Base-by-base conservation (phyloP, 1,140 invertebrate genomes). In the Onthophagus taurus region DNA sequence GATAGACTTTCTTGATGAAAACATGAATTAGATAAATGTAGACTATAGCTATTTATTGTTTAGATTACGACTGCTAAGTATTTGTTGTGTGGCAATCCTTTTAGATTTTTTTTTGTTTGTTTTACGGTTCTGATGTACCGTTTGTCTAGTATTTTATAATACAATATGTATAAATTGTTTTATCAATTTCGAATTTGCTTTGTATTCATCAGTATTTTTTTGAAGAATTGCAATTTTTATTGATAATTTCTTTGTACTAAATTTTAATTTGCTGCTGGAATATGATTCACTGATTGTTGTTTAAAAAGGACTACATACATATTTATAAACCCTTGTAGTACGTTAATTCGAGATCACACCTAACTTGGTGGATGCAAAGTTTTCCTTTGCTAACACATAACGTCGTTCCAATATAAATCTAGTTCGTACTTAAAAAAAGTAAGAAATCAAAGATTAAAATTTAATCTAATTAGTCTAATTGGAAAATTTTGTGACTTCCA, bases 271-370 rank as follows among this genome's bases (percentile, higher is more conserved):
- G n/a, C n/a, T n/a, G n/a, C n/a, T n/a, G 44, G 31, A 31, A 31
- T 45, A 38, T 45, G 45, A 26, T 6, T 33, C 6, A 36, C 23
- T 45, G 23, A n/a, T n/a, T n/a, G n/a, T n/a, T n/a, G n/a, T n/a
- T n/a, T n/a, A 36, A 37, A 51, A 55, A 38, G 48, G 53, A 55
- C 51, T 47, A 44, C n/a, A n/a, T n/a, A n/a, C n/a, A n/a, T n/a
- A n/a, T n/a, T 50, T 53, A 44, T 47, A 51, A 55, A 53, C 51
- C 53, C 53, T 49, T 36, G 47, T 43, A 47, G 41, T 39, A 47
- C 47, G 47, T 44, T 54, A 44, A 47, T 23, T 51, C 19, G 45
- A 35, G 31, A 23, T 42, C 29, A 36, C 23, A 26, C 23, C 6
- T 26, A 26, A 41, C 38, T 29, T 29, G 38, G 38, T 41, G 24